Evolutionary conservation across 2,113 vertebrate genomes (phyloP).

Genomic region (Progne subis): DNA sequence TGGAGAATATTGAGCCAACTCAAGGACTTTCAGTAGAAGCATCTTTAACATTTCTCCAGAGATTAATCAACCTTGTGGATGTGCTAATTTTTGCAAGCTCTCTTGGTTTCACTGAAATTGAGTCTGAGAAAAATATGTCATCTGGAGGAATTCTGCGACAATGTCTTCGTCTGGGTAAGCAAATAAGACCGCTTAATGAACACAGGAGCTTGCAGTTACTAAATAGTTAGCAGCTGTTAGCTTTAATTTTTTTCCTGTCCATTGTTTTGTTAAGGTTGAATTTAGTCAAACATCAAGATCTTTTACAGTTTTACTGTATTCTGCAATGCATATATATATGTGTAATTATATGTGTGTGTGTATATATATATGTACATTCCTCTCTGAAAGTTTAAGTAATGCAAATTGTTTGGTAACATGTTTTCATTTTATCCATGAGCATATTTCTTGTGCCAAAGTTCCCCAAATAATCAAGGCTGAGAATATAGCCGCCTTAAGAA

Average conservation of each 20-base stretch:
- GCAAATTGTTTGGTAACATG: not conserved
- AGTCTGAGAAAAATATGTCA: conserved; percentile 99
- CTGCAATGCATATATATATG: not conserved
- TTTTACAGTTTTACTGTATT: not conserved
- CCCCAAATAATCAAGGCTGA: not conserved
- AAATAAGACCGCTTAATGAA: not conserved
- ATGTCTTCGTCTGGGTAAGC: conserved; percentile 92
- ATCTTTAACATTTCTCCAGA: conserved; percentile 92
- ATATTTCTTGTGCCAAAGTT: not conserved
- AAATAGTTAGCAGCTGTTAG: not conserved
- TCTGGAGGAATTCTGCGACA: conserved; percentile 94
- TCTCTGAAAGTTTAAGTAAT: not conserved
- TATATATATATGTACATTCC: not conserved
- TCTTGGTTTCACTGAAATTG: conserved; percentile 95
- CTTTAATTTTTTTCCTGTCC: not conserved
- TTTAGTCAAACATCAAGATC: not conserved
- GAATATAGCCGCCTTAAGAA: not conserved
- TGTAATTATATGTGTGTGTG: not conserved
- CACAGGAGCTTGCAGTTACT: not conserved
- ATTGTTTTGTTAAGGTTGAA: not conserved
- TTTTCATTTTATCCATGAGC: not conserved
- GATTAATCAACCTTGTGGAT: conserved; percentile 92
- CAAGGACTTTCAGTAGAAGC: conserved; percentile 92
- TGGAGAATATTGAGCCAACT: conserved; percentile 93
- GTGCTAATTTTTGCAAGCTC: conserved; percentile 97